Conservation (phyloP, 2,113 vertebrate species). For the Bufo gargarizans region DNA sequence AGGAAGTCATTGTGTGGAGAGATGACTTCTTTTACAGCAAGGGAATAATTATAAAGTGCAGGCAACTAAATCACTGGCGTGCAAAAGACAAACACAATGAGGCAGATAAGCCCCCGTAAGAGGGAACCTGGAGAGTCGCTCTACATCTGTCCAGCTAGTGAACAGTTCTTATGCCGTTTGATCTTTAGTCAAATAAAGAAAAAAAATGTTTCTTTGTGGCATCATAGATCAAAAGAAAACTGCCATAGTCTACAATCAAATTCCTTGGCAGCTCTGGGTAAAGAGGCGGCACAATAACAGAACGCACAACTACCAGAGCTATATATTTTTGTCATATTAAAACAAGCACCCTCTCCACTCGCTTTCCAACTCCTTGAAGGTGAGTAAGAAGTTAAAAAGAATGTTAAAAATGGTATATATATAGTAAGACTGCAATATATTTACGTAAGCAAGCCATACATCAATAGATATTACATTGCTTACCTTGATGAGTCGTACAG, state of each 20-base stretch:
- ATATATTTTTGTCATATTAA: neutral
- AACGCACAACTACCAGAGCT: neutral
- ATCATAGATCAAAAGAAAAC: neutral
- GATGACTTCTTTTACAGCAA: neutral
- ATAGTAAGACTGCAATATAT: neutral
- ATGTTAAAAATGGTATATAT: neutral
- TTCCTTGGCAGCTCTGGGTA: conserved; percentile 1
- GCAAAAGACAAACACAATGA: neutral
- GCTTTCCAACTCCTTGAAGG: neutral
- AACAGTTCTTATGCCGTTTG: neutral
- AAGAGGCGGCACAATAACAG: neutral
- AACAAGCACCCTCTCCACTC: neutral
- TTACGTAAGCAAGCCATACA: neutral
- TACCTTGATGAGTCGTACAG: conserved; percentile 49
- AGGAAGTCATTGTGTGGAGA: neutral
- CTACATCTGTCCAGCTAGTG: neutral
- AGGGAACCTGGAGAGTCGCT: neutral
- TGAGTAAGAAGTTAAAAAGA: neutral
- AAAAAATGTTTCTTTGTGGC: neutral
- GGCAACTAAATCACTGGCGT: neutral
- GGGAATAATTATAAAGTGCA: neutral
- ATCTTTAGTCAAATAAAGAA: neutral
- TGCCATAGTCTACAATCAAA: neutral
- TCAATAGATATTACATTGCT: neutral
- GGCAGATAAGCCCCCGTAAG: neutral